Conservation (phyloP, 2,888 invertebrate species). For the Drosophila robusta region DNA sequence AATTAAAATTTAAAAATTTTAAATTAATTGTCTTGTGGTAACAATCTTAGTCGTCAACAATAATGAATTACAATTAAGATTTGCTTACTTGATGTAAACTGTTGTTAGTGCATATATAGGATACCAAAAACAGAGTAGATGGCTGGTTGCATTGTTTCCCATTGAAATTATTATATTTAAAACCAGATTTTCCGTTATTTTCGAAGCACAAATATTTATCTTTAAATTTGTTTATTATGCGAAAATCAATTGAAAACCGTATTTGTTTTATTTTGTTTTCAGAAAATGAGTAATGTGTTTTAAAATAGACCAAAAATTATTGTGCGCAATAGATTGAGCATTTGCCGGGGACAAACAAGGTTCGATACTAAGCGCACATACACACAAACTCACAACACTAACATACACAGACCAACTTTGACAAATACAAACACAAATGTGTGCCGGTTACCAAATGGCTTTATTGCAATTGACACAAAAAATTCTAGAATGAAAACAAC, state of each 20-base stretch:
- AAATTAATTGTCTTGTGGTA: too few relatives aligned
- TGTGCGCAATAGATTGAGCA: background rate
- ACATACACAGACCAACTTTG: constrained; percentile 7
- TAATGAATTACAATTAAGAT: too few relatives aligned
- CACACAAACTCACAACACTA: background rate
- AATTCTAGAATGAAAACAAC: constrained; percentile 42
- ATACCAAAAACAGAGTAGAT: too few relatives aligned
- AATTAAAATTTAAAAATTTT: too few relatives aligned
- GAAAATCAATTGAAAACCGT: background rate
- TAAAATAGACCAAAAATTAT: background rate
- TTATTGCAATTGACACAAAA: constrained; percentile 68
- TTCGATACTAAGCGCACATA: background rate
- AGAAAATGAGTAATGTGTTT: background rate
- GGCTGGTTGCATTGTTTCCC: too few relatives aligned
- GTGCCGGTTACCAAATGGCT: constrained; percentile 49
- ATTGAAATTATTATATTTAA: too few relatives aligned
- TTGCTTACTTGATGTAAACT: too few relatives aligned
- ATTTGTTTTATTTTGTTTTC: background rate
- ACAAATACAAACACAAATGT: constrained; percentile 14
- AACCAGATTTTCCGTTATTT: too few relatives aligned
- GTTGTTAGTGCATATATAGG: too few relatives aligned
- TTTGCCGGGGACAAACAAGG: constrained; percentile 7
- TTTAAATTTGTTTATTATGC: background rate
- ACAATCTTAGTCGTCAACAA: too few relatives aligned
- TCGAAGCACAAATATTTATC: background rate